Conservation (phyloP, 2,888 invertebrate genomes). For the Hipparchia sbordonii region DNA sequence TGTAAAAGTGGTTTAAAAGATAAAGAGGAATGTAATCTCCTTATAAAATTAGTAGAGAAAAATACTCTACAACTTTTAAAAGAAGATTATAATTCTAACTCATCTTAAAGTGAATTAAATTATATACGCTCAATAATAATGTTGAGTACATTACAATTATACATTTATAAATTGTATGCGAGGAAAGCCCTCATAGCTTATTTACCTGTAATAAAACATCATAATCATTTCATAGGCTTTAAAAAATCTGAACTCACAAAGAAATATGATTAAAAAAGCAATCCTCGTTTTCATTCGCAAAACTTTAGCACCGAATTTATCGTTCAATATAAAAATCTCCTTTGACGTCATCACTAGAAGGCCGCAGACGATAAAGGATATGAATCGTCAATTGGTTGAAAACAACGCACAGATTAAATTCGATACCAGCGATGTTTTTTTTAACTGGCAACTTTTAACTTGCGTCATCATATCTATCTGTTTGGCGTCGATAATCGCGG, state of each 20-base stretch:
- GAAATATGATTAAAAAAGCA: slow-evolving; percentile 11
- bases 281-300: slow-evolving; percentile 12
- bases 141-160: no score
- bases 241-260: neutral
- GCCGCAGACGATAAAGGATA: slow-evolving; percentile 44
- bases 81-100: no score
- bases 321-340: slow-evolving; percentile 37
- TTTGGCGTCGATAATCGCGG: slow-evolving; percentile 14
- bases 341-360: slow-evolving; percentile 45
- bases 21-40: no score
- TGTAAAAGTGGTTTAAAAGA: no score
- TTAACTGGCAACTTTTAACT: slow-evolving; percentile 31
- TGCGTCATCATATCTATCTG: slow-evolving; percentile 20
- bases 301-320: slow-evolving; percentile 15
- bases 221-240: slow-evolving; percentile 5
- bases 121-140: no score
- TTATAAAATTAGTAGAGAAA: no score
- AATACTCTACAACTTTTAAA: no score
- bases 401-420: slow-evolving; percentile 36
- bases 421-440: slow-evolving; percentile 34
- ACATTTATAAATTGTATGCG: neutral
- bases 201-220: neutral
- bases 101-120: no score
- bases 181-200: neutral
- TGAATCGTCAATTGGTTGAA: slow-evolving; percentile 25